Evolutionary conservation across 2,797 vertebrate species (phyloP).

Genomic region (Florisuga fusca): DNA sequence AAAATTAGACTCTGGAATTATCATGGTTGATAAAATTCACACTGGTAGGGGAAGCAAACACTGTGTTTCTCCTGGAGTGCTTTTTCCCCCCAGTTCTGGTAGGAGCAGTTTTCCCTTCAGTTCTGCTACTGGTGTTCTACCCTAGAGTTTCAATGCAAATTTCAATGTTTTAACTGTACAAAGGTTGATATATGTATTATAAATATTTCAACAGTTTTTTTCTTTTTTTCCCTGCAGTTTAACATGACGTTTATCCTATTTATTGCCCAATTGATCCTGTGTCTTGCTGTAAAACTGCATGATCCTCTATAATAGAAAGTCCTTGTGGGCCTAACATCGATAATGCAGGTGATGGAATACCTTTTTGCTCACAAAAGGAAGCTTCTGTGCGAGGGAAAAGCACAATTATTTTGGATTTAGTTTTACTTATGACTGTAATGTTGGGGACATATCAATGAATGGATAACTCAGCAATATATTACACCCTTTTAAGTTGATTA

Average conservation of each 20-base stretch:
- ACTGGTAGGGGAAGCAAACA: background rate
- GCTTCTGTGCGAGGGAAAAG: background rate
- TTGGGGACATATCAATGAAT: conserved; percentile 11
- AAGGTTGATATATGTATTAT: background rate
- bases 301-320: background rate
- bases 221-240: background rate
- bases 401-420: background rate
- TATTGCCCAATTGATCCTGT: background rate
- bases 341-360: background rate
- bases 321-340: background rate
- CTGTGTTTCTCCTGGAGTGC: background rate
- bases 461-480: background rate
- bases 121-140: background rate
- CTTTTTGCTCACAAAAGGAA: background rate
- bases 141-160: background rate
- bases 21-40: background rate
- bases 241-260: background rate
- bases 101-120: background rate
- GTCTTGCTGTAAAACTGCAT: background rate
- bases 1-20: background rate
- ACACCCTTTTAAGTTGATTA: conserved; percentile 36
- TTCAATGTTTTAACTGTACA: background rate
- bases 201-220: background rate
- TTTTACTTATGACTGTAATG: background rate
- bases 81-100: background rate